A percentile compares a stretch with the other conserved stretches of the same genome.
These are phyloP conservation scores for Calcarius lapponicus DNA, from an alignment of 2,797 vertebrate genomes.

Conservation along the genomic window DNA sequence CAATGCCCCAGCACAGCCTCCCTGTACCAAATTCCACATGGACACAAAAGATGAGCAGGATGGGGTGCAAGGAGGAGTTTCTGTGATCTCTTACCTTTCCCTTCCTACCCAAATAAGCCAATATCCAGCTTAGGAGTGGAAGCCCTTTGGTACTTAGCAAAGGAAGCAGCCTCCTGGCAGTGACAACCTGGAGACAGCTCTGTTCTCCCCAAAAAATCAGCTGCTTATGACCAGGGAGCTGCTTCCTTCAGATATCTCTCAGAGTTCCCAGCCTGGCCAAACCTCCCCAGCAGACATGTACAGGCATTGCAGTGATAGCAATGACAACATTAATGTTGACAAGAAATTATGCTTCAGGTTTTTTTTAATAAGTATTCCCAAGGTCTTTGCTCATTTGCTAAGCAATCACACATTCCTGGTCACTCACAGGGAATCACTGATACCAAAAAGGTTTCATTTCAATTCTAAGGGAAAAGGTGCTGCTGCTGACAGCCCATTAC, in stretches of 20 bases:
- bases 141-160: not conserved
- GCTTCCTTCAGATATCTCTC: not conserved
- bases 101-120: not conserved
- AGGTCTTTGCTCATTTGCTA: not conserved
- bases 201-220: not conserved
- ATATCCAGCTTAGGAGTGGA: not conserved
- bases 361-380: not conserved
- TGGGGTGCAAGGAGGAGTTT: not conserved
- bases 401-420: not conserved
- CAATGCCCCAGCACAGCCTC: not conserved
- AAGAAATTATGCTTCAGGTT: not conserved
- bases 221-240: accelerated
- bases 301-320: not conserved
- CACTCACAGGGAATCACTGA: not conserved
- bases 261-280: not conserved
- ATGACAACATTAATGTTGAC: not conserved
- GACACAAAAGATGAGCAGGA: not conserved
- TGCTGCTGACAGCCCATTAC: not conserved
- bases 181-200: not conserved
- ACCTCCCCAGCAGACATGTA: not conserved
- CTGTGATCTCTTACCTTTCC: not conserved
- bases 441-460: not conserved
- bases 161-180: not conserved
- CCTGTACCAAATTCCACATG: not conserved
- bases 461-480: not conserved